Evolutionary conservation across 1,140 invertebrate genomes (phyloP).

Genomic region (Ooceraea biroi): DNA sequence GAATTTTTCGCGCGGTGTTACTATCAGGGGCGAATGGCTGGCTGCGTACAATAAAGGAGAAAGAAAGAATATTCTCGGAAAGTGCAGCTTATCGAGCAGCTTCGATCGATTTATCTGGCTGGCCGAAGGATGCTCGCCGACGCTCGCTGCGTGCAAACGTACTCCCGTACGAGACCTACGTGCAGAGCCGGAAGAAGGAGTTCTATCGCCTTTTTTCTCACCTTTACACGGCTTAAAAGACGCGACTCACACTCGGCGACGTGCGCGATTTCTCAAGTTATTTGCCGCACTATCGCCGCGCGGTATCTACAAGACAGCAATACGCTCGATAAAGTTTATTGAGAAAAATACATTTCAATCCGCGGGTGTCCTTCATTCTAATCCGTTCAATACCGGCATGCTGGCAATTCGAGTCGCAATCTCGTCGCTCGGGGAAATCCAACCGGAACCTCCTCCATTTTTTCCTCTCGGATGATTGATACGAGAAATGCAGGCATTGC

Average conservation of each 20-base stretch:
- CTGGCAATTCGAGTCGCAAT: not conserved
- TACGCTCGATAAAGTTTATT: constrained; percentile 31
- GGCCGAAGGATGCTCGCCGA: not conserved
- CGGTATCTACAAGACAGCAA: constrained; percentile 26
- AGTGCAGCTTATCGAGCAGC: constrained; percentile 37
- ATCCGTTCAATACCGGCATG: not conserved
- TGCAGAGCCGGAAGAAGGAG: constrained; percentile 3
- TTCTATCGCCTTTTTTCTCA: constrained; percentile 30
- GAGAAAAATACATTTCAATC: constrained; percentile 47
- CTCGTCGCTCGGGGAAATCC: not conserved
- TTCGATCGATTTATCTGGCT: constrained; percentile 44
- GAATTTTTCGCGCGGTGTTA: constrained; percentile 25
- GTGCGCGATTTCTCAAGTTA: not conserved
- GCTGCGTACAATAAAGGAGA: not conserved
- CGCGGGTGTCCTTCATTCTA: constrained; percentile 23
- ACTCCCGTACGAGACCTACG: not conserved
- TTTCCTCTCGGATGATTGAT: too few species aligned
- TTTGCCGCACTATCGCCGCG: constrained; percentile 27
- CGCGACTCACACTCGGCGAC: not conserved
- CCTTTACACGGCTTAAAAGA: constrained; percentile 49
- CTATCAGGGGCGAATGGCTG: constrained; percentile 32
- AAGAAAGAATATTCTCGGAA: constrained; percentile 39
- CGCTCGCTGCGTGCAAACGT: not conserved
- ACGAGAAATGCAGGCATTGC: too few species aligned
- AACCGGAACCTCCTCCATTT: not conserved